A percentile compares a stretch with the other conserved stretches of the same genome.
Evolutionary conservation across 2,888 invertebrate species (phyloP).

Genomic region (Pristionchus mayeri): DNA sequence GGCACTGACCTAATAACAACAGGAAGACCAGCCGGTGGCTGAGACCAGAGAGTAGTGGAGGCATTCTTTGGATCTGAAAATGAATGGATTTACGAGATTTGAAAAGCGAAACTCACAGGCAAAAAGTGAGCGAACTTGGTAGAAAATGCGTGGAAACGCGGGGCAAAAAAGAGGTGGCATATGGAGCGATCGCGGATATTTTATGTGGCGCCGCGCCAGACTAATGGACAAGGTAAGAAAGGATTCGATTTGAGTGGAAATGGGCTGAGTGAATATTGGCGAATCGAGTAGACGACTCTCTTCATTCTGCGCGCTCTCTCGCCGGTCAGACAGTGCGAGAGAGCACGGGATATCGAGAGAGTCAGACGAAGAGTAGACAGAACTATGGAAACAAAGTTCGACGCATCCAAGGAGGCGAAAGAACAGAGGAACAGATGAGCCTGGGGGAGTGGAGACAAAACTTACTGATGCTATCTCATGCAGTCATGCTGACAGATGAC

Average conservation of each 20-base stretch:
- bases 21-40: conserved; percentile 13
- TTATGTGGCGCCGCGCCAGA: conserved; percentile 28
- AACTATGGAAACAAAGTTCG: background rate
- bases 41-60: background rate
- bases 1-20: conserved; percentile 34
- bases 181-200: conserved; percentile 23
- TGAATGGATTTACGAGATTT: background rate
- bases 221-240: background rate
- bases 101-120: background rate
- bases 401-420: background rate
- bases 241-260: conserved; percentile 13
- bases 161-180: background rate
- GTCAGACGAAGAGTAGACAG: too few relatives aligned
- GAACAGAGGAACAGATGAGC: too few relatives aligned
- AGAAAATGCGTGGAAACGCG: background rate
- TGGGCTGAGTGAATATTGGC: too few relatives aligned
- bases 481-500: conserved; percentile 6
- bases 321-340: too few relatives aligned
- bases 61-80: background rate
- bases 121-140: background rate
- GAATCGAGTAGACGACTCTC: too few relatives aligned
- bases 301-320: too few relatives aligned
- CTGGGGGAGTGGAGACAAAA: too few relatives aligned
- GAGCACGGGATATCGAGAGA: too few relatives aligned
- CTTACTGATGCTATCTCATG: background rate